Conservation (phyloP, 2,113 vertebrate species). For the Plecotus auritus region DNA sequence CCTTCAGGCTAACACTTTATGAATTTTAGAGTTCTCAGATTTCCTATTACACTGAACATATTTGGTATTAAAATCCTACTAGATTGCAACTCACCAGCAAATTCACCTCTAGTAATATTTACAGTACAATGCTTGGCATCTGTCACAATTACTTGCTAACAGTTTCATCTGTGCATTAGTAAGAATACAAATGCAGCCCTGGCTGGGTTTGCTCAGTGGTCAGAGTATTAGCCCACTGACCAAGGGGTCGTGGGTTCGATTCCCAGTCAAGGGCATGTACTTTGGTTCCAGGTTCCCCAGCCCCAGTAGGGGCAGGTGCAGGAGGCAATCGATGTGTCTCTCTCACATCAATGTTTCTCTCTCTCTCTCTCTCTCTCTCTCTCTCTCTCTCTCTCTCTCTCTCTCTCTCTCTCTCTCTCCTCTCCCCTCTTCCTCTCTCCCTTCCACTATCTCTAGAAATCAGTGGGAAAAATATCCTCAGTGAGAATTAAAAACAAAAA, state of each 20-base stretch:
- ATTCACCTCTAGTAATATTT: background rate
- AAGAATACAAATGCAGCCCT: background rate
- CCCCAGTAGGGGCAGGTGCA: too few species aligned
- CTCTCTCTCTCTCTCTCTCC: background rate
- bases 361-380: background rate
- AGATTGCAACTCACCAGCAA: background rate
- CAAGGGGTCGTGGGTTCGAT: background rate
- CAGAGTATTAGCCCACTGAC: background rate
- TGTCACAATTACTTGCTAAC: background rate
- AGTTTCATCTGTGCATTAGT: background rate
- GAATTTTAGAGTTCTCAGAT: background rate
- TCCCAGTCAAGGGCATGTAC: background rate
- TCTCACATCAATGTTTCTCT: background rate
- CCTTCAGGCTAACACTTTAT: background rate
- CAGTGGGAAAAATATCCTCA: background rate
- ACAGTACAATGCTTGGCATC: background rate
- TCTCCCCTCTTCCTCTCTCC: too few species aligned
- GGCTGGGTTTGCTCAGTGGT: background rate
- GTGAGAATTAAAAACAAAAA: background rate
- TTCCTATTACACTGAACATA: background rate
- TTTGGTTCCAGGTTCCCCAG: background rate
- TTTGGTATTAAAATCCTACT: background rate
- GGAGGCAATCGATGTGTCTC: too few species aligned
- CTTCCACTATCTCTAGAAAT: too few species aligned
- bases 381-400: background rate